Evolutionary conservation across 2,888 invertebrate species (phyloP), one percentile per base, ranked within the genome.

Genomic region (Syrphus vitripennis): DNA sequence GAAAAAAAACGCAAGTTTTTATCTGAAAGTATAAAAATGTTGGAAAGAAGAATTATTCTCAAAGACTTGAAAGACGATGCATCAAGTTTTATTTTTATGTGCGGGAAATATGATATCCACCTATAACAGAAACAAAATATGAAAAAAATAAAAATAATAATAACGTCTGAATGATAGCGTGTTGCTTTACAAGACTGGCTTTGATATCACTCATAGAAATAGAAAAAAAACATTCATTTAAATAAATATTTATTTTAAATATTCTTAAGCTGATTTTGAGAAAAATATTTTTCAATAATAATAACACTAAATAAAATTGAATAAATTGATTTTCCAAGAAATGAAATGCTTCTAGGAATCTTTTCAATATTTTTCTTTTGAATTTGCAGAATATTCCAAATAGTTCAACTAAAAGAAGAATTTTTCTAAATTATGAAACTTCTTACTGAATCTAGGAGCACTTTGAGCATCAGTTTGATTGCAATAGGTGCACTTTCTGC

Each of bases 41-140:
- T 71, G 70, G 16, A 29, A 42, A 21, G 34, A 84, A 61, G 76
- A 40, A 67, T 71, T 74, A 74, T 79, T 55, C n/a, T 67, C 37
- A 71, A 75, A 75, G 75, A 80, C 14, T 21, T 10, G 4, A n/a
- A 21, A 75, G 65, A 84, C 70, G 75, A 84, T 84, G 80, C 83
- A 84, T 84, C 75, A 76, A 67, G 50, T 65, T 75, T 75, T 80
- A 65, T 75, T 19, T 34, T 34, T 57, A 31, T 59, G 19, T 37
- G 1, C n/a, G 12, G 14, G 2, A 21, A 3, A 1, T 7, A 21
- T 34, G 34, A 40, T 40, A 12, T 40, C 2, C 4, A 40, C n/a
- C 40, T 14, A 16, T 40, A 40, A 50, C 70, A 76, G n/a, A n/a
- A 83, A 74, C 40, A 74, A 31, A 40, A 65, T 9, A 31, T n/a